A percentile compares a stretch with the other conserved stretches of the same genome.
These are phyloP conservation scores for Brachirus orientalis DNA, from an alignment of 2,113 vertebrate species.

Conservation along the genomic window DNA sequence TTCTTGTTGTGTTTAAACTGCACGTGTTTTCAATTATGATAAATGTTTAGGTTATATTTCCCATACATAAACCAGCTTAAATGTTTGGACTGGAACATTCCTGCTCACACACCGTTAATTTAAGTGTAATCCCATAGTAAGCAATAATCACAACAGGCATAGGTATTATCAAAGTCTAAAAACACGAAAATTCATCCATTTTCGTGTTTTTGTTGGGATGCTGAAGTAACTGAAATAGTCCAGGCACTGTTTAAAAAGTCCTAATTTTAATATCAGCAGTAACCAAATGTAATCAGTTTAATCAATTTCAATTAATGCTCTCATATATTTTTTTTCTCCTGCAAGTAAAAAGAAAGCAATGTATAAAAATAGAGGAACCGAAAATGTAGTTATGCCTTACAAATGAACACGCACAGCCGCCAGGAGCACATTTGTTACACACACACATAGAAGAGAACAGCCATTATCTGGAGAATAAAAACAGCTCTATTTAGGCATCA, in stretches of 20 bases:
- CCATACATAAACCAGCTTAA: too few relatives aligned
- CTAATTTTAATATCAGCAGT: neutral
- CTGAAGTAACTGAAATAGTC: neutral
- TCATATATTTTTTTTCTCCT: neutral
- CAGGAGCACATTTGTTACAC: slow-evolving; percentile 2
- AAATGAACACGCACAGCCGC: neutral
- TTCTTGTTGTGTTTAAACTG: too few relatives aligned
- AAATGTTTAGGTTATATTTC: too few relatives aligned
- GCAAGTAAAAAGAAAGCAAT: neutral
- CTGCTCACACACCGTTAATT: too few relatives aligned
- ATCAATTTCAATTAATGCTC: neutral
- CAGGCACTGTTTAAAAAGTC: neutral
- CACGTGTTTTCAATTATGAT: too few relatives aligned
- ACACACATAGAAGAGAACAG: slow-evolving; percentile 13
- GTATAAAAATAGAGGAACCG: slow-evolving; percentile 11
- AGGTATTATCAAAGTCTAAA: too few relatives aligned
- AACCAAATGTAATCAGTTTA: slow-evolving; percentile 1
- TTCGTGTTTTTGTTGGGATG: too few relatives aligned
- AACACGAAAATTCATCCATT: too few relatives aligned
- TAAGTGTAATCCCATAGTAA: too few relatives aligned
- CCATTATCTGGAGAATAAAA: slow-evolving; percentile 54
- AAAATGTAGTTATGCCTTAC: slow-evolving; percentile 14
- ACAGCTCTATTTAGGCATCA: slow-evolving; percentile 54
- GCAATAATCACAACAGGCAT: too few relatives aligned
- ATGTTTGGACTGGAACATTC: too few relatives aligned